A percentile compares a stretch with the other conserved stretches of the same genome.
phyloP scores from a whole-genome alignment of 2,113 vertebrate species.

The Calypte anna region DNA sequence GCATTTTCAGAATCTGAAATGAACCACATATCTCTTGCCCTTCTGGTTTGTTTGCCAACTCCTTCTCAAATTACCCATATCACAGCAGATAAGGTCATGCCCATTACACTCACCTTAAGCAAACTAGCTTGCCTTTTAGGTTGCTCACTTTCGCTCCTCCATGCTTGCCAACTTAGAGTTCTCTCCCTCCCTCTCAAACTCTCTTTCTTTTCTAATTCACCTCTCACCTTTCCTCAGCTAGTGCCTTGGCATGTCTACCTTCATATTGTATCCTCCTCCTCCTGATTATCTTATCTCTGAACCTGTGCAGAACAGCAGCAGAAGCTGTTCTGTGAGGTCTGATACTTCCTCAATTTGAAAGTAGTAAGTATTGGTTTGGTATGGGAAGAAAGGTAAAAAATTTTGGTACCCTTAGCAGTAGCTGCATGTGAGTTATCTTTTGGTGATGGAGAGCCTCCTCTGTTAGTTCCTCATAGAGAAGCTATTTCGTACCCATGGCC shows the following conservation, averaged over 20 bases:
- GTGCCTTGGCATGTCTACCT: neutral
- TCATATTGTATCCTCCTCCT: neutral
- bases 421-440: neutral
- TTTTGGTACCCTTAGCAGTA: neutral
- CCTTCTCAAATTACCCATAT: neutral
- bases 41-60: neutral
- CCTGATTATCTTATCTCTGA: neutral
- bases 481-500: neutral
- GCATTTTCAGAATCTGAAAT: neutral
- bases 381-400: neutral
- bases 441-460: neutral
- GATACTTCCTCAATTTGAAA: neutral
- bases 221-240: neutral
- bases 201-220: neutral
- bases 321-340: neutral
- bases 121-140: neutral
- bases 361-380: neutral
- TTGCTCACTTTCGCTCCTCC: neutral
- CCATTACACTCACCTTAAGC: neutral
- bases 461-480: neutral
- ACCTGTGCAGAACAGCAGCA: neutral
- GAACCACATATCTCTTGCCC: neutral
- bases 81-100: neutral
- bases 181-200: neutral
- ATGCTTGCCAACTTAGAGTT: neutral